Percentiles rank a stretch among this genome's conserved stretches.
These are phyloP conservation scores for Hyla sarda DNA, from an alignment of 2,113 vertebrate species.

Conservation along the genomic window DNA sequence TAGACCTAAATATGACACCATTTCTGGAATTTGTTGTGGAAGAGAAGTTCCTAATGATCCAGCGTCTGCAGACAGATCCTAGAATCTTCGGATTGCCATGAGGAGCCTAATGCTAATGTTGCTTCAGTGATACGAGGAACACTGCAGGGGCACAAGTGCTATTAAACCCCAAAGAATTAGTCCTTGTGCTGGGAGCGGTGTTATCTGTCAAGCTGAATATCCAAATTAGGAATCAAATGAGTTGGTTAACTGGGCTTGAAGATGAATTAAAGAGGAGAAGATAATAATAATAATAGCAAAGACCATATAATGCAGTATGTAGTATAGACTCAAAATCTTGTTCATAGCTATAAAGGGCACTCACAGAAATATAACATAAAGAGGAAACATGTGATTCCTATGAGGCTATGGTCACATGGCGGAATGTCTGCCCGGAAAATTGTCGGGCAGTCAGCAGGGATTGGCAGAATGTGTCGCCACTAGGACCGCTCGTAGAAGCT, in stretches of 20 bases:
- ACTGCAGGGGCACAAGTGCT: conserved; percentile 53
- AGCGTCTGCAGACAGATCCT: conserved; percentile 18
- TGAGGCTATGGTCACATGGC: too few relatives aligned
- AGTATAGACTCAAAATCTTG: background rate
- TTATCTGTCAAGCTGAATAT: conserved; percentile 53
- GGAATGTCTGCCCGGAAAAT: too few relatives aligned
- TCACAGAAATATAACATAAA: background rate
- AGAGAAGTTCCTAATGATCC: conserved; percentile 24
- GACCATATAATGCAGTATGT: background rate
- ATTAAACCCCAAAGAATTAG: conserved; percentile 51
- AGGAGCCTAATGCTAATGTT: conserved; percentile 48
- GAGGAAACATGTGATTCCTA: background rate
- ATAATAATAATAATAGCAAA: background rate
- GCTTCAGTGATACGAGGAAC: conserved; percentile 33
- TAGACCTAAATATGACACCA: background rate
- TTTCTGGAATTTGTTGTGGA: background rate
- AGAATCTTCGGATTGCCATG: conserved; percentile 25
- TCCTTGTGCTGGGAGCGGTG: conserved; percentile 35
- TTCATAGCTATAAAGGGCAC: background rate
- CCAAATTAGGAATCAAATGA: conserved; percentile 43
- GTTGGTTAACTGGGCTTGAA: conserved; percentile 57
- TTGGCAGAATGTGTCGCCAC: too few relatives aligned
- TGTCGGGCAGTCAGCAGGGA: too few relatives aligned
- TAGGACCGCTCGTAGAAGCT: too few relatives aligned
- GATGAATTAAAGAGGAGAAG: conserved; percentile 40